These are phyloP conservation scores for Ectropis crepuscularia DNA, from an alignment of 2,888 invertebrate species.

Conservation along the genomic window DNA sequence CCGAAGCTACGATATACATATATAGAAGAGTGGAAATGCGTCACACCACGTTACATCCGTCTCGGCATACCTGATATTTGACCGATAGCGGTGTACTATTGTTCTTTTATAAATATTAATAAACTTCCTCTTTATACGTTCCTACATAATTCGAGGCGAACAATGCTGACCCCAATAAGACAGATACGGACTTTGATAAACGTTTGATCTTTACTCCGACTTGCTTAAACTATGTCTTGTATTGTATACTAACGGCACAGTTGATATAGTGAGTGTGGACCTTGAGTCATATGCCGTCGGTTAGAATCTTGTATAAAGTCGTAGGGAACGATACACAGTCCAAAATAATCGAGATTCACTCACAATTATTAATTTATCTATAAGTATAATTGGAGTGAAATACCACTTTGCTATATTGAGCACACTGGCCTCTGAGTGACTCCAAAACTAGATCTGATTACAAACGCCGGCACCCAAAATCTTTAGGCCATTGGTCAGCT, in stretches of 20 bases:
- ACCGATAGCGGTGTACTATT: neutral
- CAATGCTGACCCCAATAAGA: conserved; percentile 8
- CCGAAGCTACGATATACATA: neutral
- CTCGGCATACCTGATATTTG: neutral
- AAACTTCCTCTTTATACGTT: neutral
- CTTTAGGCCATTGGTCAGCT: too few species aligned
- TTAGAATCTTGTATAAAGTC: too few species aligned
- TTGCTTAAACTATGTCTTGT: neutral
- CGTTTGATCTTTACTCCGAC: neutral
- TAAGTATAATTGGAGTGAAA: too few species aligned
- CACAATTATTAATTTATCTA: too few species aligned
- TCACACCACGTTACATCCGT: neutral
- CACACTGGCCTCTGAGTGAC: too few species aligned
- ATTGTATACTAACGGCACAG: neutral
- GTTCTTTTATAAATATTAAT: neutral
- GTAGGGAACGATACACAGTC: too few species aligned
- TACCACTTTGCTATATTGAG: too few species aligned
- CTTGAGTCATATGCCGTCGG: too few species aligned
- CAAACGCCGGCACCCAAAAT: too few species aligned
- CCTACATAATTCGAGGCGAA: conserved; percentile 1
- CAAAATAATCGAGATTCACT: too few species aligned
- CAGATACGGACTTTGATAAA: neutral
- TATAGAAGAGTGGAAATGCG: neutral
- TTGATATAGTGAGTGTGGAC: too few species aligned
- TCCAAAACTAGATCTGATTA: too few species aligned